These are phyloP conservation scores for Protobothrops flavoviridis DNA, from an alignment of 2,113 vertebrate species.

Conservation along the genomic window DNA sequence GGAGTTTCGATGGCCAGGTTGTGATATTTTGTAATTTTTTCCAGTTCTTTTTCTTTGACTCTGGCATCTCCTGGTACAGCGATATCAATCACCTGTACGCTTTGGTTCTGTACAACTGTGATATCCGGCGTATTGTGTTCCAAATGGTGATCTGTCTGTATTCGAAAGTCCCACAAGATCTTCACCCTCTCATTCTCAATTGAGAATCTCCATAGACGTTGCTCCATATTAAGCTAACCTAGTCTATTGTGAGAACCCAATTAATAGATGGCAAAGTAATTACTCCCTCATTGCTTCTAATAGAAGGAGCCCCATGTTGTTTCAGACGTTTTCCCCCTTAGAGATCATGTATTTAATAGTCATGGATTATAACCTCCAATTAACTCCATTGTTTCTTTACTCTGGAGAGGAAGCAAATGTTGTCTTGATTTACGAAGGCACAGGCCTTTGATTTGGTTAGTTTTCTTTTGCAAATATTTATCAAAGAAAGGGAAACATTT, in stretches of 20 bases:
- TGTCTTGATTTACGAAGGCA: neutral
- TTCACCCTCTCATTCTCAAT: too few species aligned
- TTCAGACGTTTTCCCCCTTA: neutral
- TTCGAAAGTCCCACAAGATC: too few species aligned
- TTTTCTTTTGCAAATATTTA: neutral
- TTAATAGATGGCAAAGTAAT: neutral
- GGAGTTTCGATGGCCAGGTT: too few species aligned
- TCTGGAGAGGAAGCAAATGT: neutral
- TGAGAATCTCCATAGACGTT: neutral
- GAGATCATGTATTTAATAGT: neutral
- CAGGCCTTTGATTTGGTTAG: neutral
- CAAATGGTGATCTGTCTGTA: too few species aligned
- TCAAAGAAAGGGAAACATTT: neutral
- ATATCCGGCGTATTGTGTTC: too few species aligned
- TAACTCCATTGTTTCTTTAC: neutral
- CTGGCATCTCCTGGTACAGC: too few species aligned
- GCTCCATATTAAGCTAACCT: neutral
- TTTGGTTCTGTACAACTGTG: too few species aligned
- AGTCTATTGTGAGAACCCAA: neutral
- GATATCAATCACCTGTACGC: too few species aligned
- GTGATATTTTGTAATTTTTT: too few species aligned
- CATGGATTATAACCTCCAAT: neutral
- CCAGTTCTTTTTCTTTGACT: too few species aligned
- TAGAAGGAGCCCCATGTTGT: neutral
- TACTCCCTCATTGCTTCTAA: neutral